These are phyloP conservation scores for Drosophila ficusphila DNA, from an alignment of 1,140 invertebrate genomes.

Conservation along the genomic window DNA sequence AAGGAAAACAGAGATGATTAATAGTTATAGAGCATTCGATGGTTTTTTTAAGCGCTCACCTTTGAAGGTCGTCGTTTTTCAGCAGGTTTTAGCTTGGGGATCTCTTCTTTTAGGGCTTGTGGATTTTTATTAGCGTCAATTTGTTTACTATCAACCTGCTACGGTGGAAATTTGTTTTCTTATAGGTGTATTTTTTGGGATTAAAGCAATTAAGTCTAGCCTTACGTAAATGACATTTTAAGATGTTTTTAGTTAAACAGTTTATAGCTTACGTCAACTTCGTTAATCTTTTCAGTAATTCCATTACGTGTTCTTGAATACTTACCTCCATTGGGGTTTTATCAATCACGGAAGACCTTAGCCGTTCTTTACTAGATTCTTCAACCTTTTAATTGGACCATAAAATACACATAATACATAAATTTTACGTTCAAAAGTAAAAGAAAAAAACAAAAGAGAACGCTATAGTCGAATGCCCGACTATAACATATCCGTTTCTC, in stretches of 20 bases:
- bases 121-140: constrained; percentile 66
- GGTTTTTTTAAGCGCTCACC: constrained; percentile 52
- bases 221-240: no score
- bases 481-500: no score
- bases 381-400: constrained; percentile 73
- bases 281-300: neutral
- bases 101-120: constrained; percentile 72
- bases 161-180: constrained; percentile 28
- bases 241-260: no score
- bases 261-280: no score
- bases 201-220: neutral
- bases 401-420: neutral
- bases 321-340: constrained; percentile 86
- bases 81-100: constrained; percentile 74
- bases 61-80: constrained; percentile 57
- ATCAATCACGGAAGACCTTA: constrained; percentile 87
- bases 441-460: no score
- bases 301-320: neutral
- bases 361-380: constrained; percentile 87
- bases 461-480: no score
- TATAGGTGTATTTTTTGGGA: constrained; percentile 4
- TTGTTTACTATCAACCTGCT: constrained; percentile 62
- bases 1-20: neutral
- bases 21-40: neutral
- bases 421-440: neutral